phyloP scores from a whole-genome alignment of 2,113 vertebrate species.

The Oncorhynchus keta region DNA sequence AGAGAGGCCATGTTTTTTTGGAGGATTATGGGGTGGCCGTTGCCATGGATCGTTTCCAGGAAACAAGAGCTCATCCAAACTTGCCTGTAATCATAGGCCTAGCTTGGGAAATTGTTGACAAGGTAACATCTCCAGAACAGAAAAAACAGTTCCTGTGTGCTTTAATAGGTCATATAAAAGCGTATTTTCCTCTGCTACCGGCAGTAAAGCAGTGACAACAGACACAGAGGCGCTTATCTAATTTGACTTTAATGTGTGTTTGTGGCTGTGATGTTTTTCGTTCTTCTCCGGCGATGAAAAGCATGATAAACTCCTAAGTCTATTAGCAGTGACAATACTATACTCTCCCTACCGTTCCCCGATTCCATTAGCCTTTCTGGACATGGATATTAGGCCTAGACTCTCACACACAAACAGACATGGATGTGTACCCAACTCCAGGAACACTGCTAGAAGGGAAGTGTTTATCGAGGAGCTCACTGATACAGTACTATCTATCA shows the following conservation, averaged over 20 bases:
- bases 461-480: background rate
- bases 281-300: slow-evolving; percentile 36
- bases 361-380: background rate
- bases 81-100: background rate
- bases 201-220: too few species aligned
- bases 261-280: slow-evolving; percentile 44
- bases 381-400: background rate
- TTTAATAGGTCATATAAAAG: slow-evolving; percentile 54
- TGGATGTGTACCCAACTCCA: background rate
- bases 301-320: slow-evolving; percentile 38
- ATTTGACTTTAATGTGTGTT: slow-evolving; percentile 41
- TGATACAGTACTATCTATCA: background rate
- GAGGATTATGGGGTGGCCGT: background rate
- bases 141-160: slow-evolving; percentile 48
- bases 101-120: slow-evolving; percentile 20
- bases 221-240: slow-evolving; percentile 26
- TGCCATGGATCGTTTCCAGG: slow-evolving; percentile 35
- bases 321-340: too few species aligned
- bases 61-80: slow-evolving; percentile 12
- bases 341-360: background rate
- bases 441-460: background rate
- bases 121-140: slow-evolving; percentile 25
- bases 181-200: slow-evolving; percentile 41
- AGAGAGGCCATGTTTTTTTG: too few species aligned
- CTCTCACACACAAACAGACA: background rate